These are phyloP conservation scores for Borostomias antarcticus DNA, from an alignment of 2,797 vertebrate species.

Conservation along the genomic window DNA sequence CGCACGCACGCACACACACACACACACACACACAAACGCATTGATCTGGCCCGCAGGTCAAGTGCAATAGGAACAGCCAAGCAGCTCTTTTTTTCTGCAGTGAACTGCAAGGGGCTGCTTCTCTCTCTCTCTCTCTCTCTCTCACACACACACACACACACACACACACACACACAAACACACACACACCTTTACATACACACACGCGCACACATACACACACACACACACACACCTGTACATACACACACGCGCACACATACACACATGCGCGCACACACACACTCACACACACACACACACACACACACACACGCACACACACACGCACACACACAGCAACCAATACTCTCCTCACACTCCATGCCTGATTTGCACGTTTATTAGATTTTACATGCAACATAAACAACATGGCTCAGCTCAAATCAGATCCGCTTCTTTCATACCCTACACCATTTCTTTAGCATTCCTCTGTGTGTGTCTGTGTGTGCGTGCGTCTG, in stretches of 20 bases:
- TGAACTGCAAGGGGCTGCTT: constrained; percentile 51
- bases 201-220: neutral
- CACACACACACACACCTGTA: constrained; percentile 16
- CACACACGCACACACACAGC: constrained; percentile 32
- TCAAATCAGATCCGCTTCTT: no score
- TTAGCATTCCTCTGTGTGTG: neutral
- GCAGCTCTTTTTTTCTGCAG: constrained; percentile 63
- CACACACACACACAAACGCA: constrained; percentile 49
- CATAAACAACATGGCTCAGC: no score
- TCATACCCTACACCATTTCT: neutral
- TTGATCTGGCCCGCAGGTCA: constrained; percentile 83
- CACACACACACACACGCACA: constrained; percentile 43
- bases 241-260: constrained; percentile 11
- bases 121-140: constrained; percentile 23
- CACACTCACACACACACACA: constrained; percentile 29
- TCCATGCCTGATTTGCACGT: constrained; percentile 18
- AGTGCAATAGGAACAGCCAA: constrained; percentile 82
- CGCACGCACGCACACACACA: constrained; percentile 16
- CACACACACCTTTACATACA: constrained; percentile 20
- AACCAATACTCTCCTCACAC: constrained; percentile 20
- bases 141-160: constrained; percentile 22
- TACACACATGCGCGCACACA: constrained; percentile 25
- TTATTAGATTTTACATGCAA: neutral
- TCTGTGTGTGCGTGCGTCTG: constrained; percentile 7
- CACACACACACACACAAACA: neutral